Evolutionary conservation across 2,888 invertebrate species (phyloP).

Genomic region (Yponomeuta evonymella): DNA sequence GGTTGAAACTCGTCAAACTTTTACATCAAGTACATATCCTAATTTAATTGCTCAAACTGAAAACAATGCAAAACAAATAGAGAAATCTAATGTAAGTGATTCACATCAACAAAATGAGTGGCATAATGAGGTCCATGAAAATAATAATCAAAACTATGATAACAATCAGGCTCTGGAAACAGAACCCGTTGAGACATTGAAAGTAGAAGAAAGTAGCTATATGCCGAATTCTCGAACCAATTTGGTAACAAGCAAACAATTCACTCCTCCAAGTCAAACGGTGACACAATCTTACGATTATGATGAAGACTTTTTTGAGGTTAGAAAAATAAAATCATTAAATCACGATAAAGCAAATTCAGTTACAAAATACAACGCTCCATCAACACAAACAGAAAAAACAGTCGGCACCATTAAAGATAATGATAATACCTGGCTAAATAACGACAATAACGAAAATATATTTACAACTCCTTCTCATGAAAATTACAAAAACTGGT

Average conservation of each 20-base stretch:
- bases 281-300: conserved; percentile 52
- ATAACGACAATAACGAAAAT: conserved; percentile 26
- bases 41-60: neutral
- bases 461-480: conserved; percentile 7
- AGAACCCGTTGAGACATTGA: conserved; percentile 16
- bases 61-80: neutral
- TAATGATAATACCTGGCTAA: conserved; percentile 13
- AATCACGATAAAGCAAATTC: conserved; percentile 1
- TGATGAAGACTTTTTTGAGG: conserved; percentile 42
- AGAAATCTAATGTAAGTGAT: neutral
- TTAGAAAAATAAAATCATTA: conserved; percentile 29
- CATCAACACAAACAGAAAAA: neutral
- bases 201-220: conserved; percentile 14
- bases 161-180: conserved; percentile 17
- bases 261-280: conserved; percentile 44
- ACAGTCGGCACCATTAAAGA: too few species aligned
- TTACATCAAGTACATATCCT: neutral
- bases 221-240: conserved; percentile 28
- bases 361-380: neutral
- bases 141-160: neutral
- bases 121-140: neutral
- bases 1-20: conserved; percentile 9
- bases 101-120: neutral
- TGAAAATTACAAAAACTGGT: neutral
- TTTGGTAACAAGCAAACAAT: conserved; percentile 43